Evolutionary conservation across 1,140 invertebrate species (phyloP), one percentile per base, ranked within the genome.

Genomic region (Caenorhabditis tropicalis): DNA sequence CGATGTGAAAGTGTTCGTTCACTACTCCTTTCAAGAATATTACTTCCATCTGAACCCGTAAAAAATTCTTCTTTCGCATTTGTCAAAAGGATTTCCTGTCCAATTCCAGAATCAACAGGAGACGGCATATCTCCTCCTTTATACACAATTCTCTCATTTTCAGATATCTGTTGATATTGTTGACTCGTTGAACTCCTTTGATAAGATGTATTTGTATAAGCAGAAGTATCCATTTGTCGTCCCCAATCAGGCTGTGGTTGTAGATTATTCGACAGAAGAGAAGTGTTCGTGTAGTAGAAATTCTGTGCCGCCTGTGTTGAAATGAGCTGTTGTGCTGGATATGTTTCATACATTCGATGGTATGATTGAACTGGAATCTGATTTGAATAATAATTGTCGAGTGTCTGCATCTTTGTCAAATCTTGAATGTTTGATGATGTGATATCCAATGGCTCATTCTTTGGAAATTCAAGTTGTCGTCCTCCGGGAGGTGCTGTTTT

Each of bases 61-160:
- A 92, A 92, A 19, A 93, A 91, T 15, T 88, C 84, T 21, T 85
- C 85, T n/a, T 92, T 91, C 27, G 91, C 91, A 86, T 91, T 91
- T 84, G 92, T 89, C 27, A 90, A 53, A 39, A 90, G 53, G n/a
- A 90, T 48, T 27, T 90, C 90, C 10, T 81, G 87, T 9, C 90
- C 90, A 60, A 90, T 85, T 7, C 89, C 89, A 33, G 87, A 88
- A 81, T 90, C 89, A 7, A 90, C 89, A 10, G 89, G 90, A 0
- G 88, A 90, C 21, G 91, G 87, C 85, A 90, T 80, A 80, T 89
- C 88, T 19, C 27, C 65, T 27, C 19, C 53, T 21, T 87, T 87
- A 56, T 86, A 84, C 9, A 46, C 39, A 16, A 81, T 65, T 16
- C 46, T 16, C 31, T 86, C 82, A 43, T 85, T 51, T 27, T 82